These are phyloP conservation scores for Halcyon smyrnensis DNA, from an alignment of 2,797 vertebrate species.

Conservation along the genomic window DNA sequence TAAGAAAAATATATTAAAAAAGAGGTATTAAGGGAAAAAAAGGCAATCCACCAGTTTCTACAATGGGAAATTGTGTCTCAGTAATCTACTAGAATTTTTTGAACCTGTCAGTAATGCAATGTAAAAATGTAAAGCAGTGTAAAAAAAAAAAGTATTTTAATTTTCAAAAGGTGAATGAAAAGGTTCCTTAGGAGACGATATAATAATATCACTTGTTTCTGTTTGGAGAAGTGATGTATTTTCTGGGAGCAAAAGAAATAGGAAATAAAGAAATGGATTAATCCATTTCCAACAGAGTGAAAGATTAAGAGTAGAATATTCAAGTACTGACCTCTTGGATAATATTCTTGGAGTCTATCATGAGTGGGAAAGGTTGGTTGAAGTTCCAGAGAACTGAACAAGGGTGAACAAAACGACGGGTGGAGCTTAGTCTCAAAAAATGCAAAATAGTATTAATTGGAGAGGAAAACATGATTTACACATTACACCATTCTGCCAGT, in stretches of 20 bases:
- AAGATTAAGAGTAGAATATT: not conserved
- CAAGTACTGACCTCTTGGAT: not conserved
- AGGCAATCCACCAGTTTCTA: not conserved
- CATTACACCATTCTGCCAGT: not conserved
- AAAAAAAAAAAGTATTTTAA: not conserved
- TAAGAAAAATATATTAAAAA: slow-evolving; percentile 15
- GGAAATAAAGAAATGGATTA: not conserved
- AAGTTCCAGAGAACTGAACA: not conserved
- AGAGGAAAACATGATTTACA: not conserved
- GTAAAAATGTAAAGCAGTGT: not conserved
- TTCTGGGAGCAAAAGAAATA: not conserved
- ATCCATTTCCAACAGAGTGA: not conserved
- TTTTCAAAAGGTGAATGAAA: not conserved
- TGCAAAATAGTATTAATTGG: not conserved
- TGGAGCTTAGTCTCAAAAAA: not conserved
- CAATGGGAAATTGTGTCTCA: not conserved
- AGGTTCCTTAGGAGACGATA: not conserved
- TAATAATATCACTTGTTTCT: not conserved
- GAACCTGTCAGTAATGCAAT: not conserved
- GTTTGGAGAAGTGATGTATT: not conserved
- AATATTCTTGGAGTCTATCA: not conserved
- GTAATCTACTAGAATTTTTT: not conserved
- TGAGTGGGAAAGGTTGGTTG: not conserved
- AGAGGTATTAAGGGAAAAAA: not conserved
- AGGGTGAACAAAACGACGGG: not conserved